These are phyloP conservation scores for Erebia epiphron DNA, from an alignment of 2,888 invertebrate genomes.

Conservation along the genomic window DNA sequence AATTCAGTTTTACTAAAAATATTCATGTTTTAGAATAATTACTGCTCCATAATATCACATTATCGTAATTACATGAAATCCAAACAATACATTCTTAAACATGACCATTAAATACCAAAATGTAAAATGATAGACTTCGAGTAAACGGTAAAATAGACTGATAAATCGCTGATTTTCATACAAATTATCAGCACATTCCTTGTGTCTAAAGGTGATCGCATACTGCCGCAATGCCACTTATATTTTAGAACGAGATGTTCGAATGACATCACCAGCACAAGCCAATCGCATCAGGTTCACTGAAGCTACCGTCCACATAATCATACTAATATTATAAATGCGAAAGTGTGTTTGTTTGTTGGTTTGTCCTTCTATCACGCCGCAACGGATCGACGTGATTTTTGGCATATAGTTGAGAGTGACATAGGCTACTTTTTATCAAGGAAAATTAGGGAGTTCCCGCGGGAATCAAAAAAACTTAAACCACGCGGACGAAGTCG, in stretches of 20 bases:
- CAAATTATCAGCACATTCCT: constrained; percentile 61
- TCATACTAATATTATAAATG: no score
- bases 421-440: no score
- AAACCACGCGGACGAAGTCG: no score
- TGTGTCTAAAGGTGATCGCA: constrained; percentile 42
- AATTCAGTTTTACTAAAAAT: constrained; percentile 79
- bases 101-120: constrained; percentile 64
- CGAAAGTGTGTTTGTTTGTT: no score
- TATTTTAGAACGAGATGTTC: background rate
- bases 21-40: constrained; percentile 72
- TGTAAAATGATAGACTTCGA: constrained; percentile 68
- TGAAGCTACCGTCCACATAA: background rate
- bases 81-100: constrained; percentile 57
- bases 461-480: no score
- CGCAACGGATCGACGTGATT: no score
- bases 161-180: constrained; percentile 52
- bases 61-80: constrained; percentile 37
- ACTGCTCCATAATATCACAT: constrained; percentile 58
- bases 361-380: no score
- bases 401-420: no score
- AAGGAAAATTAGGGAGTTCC: no score
- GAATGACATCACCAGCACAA: background rate
- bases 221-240: background rate
- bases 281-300: background rate
- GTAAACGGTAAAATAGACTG: constrained; percentile 57